Evolutionary conservation across 2,797 vertebrate genomes (phyloP).

Genomic region (Enteromius argenteus): DNA sequence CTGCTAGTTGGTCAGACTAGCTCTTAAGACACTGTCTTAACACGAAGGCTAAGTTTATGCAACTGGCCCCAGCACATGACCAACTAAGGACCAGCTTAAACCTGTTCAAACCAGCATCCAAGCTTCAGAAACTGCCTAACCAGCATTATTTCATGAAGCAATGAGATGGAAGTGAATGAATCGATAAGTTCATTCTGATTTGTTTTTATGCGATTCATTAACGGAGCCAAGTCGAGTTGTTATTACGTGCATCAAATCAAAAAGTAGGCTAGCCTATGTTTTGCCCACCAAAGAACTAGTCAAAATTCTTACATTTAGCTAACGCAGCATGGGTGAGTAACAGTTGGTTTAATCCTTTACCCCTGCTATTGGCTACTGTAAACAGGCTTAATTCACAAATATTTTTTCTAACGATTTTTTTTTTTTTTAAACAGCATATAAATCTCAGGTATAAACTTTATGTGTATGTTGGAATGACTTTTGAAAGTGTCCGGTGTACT

Average conservation of each 20-base stretch:
- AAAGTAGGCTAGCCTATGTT: neutral
- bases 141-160: neutral
- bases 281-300: neutral
- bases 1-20: too few relatives aligned
- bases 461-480: neutral
- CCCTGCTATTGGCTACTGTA: neutral
- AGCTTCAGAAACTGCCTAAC: too few relatives aligned
- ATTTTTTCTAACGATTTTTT: neutral
- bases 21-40: too few relatives aligned
- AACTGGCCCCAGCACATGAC: too few relatives aligned
- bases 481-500: neutral
- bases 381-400: neutral
- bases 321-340: neutral
- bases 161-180: neutral
- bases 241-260: neutral
- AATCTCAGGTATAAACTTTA: neutral
- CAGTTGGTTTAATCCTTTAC: neutral
- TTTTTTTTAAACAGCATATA: neutral
- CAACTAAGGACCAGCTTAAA: too few relatives aligned
- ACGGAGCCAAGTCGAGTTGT: neutral
- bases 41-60: too few relatives aligned
- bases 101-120: too few relatives aligned
- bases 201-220: neutral
- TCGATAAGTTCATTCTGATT: neutral
- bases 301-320: neutral